A percentile compares a stretch with the other conserved stretches of the same genome.
These are phyloP conservation scores for Camelus dromedarius DNA, from an alignment of 2,113 vertebrate genomes.

Conservation along the genomic window DNA sequence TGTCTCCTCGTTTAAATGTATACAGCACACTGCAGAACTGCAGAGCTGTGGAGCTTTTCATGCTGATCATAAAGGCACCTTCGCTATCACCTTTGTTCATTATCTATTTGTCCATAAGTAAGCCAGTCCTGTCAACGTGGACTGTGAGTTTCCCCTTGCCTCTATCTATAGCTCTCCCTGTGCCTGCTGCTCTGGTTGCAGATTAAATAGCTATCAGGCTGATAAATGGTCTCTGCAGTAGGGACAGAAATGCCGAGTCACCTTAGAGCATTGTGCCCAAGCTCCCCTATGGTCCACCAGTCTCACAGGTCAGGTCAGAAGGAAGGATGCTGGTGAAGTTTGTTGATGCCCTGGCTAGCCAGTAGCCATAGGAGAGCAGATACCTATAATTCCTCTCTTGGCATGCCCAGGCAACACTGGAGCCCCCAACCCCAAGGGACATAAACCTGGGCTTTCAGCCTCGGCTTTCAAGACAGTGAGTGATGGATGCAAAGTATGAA, in stretches of 20 bases:
- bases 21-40: not conserved
- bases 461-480: not conserved
- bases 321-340: not conserved
- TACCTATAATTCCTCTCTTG: not conserved
- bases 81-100: conserved; percentile 73
- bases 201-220: conserved; percentile 71
- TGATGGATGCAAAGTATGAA: not conserved
- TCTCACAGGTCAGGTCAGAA: not conserved
- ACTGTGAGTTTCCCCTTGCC: conserved; percentile 11
- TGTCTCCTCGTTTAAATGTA: not conserved
- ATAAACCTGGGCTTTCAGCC: not conserved
- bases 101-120: conserved; percentile 76
- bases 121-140: not conserved
- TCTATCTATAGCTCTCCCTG: conserved; percentile 13
- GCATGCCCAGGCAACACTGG: not conserved
- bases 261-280: not conserved
- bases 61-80: conserved; percentile 60
- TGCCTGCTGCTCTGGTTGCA: not conserved
- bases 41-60: conserved; percentile 35
- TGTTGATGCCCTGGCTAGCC: not conserved
- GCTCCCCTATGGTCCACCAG: not conserved
- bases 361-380: not conserved
- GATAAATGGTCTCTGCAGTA: conserved; percentile 56
- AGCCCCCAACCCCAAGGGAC: not conserved
- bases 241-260: not conserved